Evolutionary conservation across 1,140 invertebrate genomes (phyloP).

Genomic region (Bombus polaris): DNA sequence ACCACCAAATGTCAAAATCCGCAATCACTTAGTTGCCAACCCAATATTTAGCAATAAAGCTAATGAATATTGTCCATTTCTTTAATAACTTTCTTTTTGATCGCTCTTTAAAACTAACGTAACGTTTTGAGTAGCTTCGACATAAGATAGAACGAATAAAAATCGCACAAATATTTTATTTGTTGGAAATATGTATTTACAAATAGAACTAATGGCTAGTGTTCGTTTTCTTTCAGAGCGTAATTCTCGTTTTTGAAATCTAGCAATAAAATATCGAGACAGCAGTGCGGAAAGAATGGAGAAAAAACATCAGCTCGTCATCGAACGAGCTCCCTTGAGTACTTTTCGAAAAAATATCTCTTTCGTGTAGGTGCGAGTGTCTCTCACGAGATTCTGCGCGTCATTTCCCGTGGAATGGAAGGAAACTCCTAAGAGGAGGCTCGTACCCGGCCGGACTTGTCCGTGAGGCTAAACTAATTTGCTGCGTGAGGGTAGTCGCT

Average conservation of each 20-base stretch:
- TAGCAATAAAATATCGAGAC: not conserved
- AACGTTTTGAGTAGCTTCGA: not conserved
- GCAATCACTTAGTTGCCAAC: too few species aligned
- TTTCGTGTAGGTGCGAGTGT: conserved; percentile 39
- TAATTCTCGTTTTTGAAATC: not conserved
- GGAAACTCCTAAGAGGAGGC: conserved; percentile 56
- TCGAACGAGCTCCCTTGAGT: conserved; percentile 24
- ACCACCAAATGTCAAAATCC: too few species aligned
- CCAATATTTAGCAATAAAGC: too few species aligned
- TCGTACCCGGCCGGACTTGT: conserved; percentile 58
- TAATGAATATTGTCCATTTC: too few species aligned
- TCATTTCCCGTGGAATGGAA: conserved; percentile 59
- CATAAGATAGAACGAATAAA: not conserved
- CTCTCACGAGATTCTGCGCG: conserved; percentile 56
- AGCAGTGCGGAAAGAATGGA: not conserved
- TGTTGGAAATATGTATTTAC: too few species aligned
- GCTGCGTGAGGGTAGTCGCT: conserved; percentile 59
- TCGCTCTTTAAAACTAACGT: too few species aligned
- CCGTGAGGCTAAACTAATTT: conserved; percentile 73
- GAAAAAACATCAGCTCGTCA: not conserved
- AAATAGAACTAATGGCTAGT: too few species aligned
- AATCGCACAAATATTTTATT: too few species aligned
- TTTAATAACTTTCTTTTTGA: not conserved
- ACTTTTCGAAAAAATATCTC: conserved; percentile 32
- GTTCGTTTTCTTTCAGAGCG: not conserved